Evolutionary conservation across 1,140 invertebrate genomes (phyloP), one percentile per base, ranked within the genome.

Genomic region (Zaprionus capensis): DNA sequence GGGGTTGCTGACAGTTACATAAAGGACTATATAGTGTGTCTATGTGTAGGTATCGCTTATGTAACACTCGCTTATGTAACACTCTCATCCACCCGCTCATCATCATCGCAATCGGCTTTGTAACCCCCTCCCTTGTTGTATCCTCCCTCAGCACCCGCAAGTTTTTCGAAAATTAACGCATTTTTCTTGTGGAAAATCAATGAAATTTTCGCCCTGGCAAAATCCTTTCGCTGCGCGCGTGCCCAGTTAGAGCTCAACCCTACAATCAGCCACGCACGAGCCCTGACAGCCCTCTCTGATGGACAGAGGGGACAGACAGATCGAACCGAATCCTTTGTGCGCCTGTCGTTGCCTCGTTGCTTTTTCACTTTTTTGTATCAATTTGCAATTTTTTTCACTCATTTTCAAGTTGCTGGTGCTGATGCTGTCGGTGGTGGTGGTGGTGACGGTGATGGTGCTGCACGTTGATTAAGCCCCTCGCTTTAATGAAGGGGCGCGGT

Each of bases 331-430:
- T 55, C 81, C 59, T 72, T 90, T 84, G 78, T 86, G 64, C 64
- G 79, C 64, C 85, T 88, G 84, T 87, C 84, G 82, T 76, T 83
- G 69, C 75, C 66, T 78, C 26, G 62, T 71, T 69, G 59, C 41
- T 31, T 46, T 56, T 73, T 44, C n/a, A 24, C 22, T 80, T 83
- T 85, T 86, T 81, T 90, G 85, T 90, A 88, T 88, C 85, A 88
- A 88, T 88, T 88, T 90, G 75, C 84, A 81, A 76, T 88, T 84
- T 87, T 87, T 87, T 80, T 81, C 31, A 84, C 85, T 71, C 78
- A 81, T 84, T 84, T 88, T 88, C 74, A 79, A 88, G 82, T 85
- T 85, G 82, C 62, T 74, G 71, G 71, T 85, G 75, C 66, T 64
- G 62, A 59, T 51, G 44, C 70, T 85, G 82, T 78, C 61, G 66